These are phyloP conservation scores for Lepidochrysops patricia DNA, from an alignment of 2,888 invertebrate species.

Conservation along the genomic window DNA sequence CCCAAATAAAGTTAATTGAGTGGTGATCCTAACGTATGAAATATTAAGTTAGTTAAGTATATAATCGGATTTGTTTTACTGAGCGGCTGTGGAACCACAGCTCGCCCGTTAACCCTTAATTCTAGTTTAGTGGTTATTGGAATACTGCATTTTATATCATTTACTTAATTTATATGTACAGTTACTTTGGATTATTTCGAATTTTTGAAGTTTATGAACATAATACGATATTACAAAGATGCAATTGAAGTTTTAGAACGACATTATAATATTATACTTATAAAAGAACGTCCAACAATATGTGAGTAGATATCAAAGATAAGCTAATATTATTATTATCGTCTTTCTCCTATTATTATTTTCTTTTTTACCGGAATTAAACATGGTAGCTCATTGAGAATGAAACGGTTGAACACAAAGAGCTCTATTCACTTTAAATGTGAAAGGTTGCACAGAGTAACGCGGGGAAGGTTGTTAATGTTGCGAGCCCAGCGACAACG, in stretches of 20 bases:
- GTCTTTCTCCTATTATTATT: too few relatives aligned
- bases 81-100: constrained; percentile 32
- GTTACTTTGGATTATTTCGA: too few relatives aligned
- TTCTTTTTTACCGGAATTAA: constrained; percentile 35
- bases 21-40: constrained; percentile 36
- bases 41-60: constrained; percentile 52
- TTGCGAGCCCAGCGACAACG: background rate
- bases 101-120: constrained; percentile 31
- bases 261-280: too few relatives aligned
- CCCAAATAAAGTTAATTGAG: background rate
- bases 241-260: too few relatives aligned
- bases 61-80: constrained; percentile 40
- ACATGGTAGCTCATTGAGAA: constrained; percentile 39
- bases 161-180: background rate
- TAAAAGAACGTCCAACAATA: too few relatives aligned
- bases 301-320: too few relatives aligned
- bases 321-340: constrained; percentile 30
- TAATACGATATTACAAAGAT: too few relatives aligned
- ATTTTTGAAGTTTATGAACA: too few relatives aligned
- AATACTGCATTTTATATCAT: background rate
- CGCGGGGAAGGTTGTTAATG: constrained; percentile 20
- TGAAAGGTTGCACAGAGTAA: constrained; percentile 43
- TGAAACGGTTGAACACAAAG: constrained; percentile 51
- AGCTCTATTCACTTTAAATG: constrained; percentile 57
- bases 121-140: background rate